These are phyloP conservation scores for Drosophila nikananu DNA, from an alignment of 1,140 invertebrate genomes.

Conservation along the genomic window DNA sequence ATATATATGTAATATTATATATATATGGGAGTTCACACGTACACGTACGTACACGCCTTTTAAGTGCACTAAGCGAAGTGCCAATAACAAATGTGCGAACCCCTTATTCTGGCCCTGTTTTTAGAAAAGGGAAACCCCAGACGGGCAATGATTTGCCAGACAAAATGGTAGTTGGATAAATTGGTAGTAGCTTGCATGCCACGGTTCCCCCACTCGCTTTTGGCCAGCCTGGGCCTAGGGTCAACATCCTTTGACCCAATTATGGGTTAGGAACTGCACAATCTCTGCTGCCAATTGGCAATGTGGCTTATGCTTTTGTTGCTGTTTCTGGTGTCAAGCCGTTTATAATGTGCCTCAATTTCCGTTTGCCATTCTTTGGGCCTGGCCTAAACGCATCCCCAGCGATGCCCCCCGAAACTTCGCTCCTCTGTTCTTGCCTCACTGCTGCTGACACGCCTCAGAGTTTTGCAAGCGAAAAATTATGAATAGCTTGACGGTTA, in stretches of 20 bases:
- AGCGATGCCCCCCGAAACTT: constrained; percentile 3
- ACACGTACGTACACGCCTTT: constrained; percentile 62
- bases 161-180: constrained; percentile 26
- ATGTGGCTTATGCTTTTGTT: constrained; percentile 53
- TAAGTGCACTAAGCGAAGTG: constrained; percentile 57
- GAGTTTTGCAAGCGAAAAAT: constrained; percentile 64
- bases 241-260: constrained; percentile 85
- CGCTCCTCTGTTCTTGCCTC: neutral
- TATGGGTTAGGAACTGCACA: constrained; percentile 64
- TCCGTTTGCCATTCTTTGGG: constrained; percentile 61
- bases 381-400: constrained; percentile 59
- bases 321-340: constrained; percentile 47
- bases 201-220: constrained; percentile 23
- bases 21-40: constrained; percentile 62
- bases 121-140: constrained; percentile 47
- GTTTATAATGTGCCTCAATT: constrained; percentile 75
- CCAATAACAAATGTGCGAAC: constrained; percentile 51
- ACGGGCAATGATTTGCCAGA: constrained; percentile 54
- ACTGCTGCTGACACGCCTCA: constrained; percentile 58
- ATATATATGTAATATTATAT: constrained; percentile 8
- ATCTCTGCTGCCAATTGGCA: constrained; percentile 48
- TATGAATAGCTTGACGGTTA: constrained; percentile 43
- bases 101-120: constrained; percentile 16
- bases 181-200: neutral
- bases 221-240: constrained; percentile 46